Evolutionary conservation across 2,113 vertebrate genomes (phyloP), one percentile per base, ranked within the genome.

Genomic region (Ammodytes dubius): DNA sequence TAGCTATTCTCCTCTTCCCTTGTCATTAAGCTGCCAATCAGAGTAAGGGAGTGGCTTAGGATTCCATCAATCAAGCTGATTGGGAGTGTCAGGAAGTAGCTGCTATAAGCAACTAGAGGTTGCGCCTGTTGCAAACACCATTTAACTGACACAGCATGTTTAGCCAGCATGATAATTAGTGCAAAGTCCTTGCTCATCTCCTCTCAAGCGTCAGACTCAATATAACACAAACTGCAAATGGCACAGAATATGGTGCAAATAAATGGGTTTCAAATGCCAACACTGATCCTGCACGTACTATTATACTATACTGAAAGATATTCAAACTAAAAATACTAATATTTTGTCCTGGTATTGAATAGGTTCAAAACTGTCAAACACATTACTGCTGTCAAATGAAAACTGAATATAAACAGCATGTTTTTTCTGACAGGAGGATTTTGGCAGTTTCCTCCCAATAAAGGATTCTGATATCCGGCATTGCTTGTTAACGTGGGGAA

Each of bases 61-160:
- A 92, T 77, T 90, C 89, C 94, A 95, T 95, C 94, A 87, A 94
- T 96, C 95, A 95, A 64, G 73, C 79, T 92, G 94, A 95, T 95
- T 94, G 90, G 90, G 92, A 89, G 93, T 95, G 94, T 95, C 93
- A 94, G 90, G 84, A 93, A 93, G 92, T 84, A 91, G 92, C 93
- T 88, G 90, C 90, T 91, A 90, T 95, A 95, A 95, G 94, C 95
- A 95, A 80, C 76, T 70, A 84, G 71, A 90, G 89, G 88, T 90
- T 90, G 83, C 43, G 87, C 92, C 90, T 91, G 87, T 94, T 93
- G 93, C 89, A 90, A 91, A 90, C 85, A 81, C 84, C 89, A 81
- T 92, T 94, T 92, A 91, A 87, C 88, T 49, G 56, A 92, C 89
- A 86, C 86, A 89, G 94, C 89, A 87, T 59, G 87, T 93, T 94